Evolutionary conservation across 2,797 vertebrate species (phyloP), one percentile per base, ranked within the genome.

Genomic region (Tragelaphus oryx): DNA sequence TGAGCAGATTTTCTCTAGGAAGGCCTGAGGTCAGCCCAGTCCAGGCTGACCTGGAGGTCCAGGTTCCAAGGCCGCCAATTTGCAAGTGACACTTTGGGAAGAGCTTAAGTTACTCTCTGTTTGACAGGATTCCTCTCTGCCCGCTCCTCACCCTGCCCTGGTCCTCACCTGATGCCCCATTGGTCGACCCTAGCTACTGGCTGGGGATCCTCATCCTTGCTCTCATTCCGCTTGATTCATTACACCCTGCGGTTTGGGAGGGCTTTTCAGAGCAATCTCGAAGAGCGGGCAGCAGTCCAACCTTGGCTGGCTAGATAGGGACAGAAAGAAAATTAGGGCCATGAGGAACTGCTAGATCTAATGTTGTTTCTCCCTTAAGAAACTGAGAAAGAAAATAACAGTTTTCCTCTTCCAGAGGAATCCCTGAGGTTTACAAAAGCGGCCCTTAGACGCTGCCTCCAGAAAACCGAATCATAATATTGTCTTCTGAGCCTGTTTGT

Each of bases 371-470:
- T 92, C 71, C 86, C 96, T 85, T 95, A 95, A 92, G 93, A 97
- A 96, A 96, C 44, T 71, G 89, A 93, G 93, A 97, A 93, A 86
- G 90, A 91, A 96, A 95, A 95, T 26, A 95, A 92, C 91, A 97
- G 41, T 98, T 97, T 98, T 93, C 95, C 37, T 97, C 92, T 97
- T 95, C 55, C 86, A 93, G 93, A 96, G 82, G 92, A 97, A 96
- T 87, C 96, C 3, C 8, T 95, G 76, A 92, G 96, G 92, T 96
- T 97, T 74, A 59, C 79, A n/a, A 95, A 97, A 96, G 97, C 93
- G 50, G 94, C 81, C 81, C 91, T 33, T 89, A 68, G 76, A 52
- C 89, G 59, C 96, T 60, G 54, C 97, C 57, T 5, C 87, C 2
- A 0, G 95, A 93, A 97, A 81, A 89, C 62, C 92, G 88, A 98